Base-by-base conservation (phyloP, 92 coral and sea anemone species). In the Desmophyllum pertusum region DNA sequence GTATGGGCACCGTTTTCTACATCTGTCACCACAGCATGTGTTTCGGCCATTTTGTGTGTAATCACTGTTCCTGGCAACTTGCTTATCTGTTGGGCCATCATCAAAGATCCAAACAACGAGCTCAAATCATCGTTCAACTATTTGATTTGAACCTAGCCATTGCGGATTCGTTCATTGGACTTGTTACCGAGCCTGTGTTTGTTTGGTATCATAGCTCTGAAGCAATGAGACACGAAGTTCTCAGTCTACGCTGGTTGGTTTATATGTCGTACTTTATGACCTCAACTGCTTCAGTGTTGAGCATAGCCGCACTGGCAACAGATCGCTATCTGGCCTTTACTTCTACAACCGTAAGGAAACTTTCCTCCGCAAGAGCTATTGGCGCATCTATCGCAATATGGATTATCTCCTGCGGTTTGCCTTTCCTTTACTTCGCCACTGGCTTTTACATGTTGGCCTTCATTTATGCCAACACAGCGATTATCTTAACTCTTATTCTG, bases 11-110 rank as follows among this genome's bases (percentile, higher is more conserved):
- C 97, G 72, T 78, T 89, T 71, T 89, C 77, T 13, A 83, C 92
- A 38, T 93, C 97, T 37, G 85, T 91, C 70, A 77, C 84, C 0
- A 91, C 97, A 14, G 85, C 97, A 6, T 75, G 86, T 45, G 46
- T 91, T 53, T 88, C 97, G 83, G 88, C 91, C 69, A 61, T 93
- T 81, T 81, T 93, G 42, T 83, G 92, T 25, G 55, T 93, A 31
- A 77, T 91, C 82, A 93, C 97, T 6, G 82, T 77, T 1, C 94
- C 98, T 3, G 94, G 95, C n/a, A 93, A 93, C 75, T 65, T 91
- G 18, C 88, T 93, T 0, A 92, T 93, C 73, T 91, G 94, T 50
- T 73, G 92, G 73, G 89, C 98, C 19, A 83, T 93, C 61, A 52
- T 91, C 38, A 83, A 86, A 68, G 92, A 93, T 46, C 98, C 98